Base-by-base conservation (phyloP, 2,113 vertebrate genomes). In the Alectura lathami region DNA sequence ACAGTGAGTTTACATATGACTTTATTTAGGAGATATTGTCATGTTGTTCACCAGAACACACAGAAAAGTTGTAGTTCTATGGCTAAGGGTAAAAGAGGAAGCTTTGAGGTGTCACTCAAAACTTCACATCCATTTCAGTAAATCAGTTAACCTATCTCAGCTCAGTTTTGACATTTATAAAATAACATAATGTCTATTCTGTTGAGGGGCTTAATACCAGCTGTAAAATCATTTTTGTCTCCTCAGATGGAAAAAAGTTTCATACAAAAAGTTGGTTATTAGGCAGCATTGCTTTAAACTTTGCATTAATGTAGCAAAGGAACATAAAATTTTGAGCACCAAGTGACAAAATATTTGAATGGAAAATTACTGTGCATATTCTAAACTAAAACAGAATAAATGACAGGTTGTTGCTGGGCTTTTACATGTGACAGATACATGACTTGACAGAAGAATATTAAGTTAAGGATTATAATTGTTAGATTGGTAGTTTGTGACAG, bases 61-160 rank as follows among this genome's bases (percentile, higher is more conserved):
- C 26, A 75, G 54, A 66, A 20, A 63, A 78, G 87, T 22, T 12
- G 17, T 29, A 40, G 16, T 76, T 80, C 32, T 84, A 11, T 22
- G 14, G 14, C 32, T 50, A 76, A 22, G 56, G 50, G 15, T 43
- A 30, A 15, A 74, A 82, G 6, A 14, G 38, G 27, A 15, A 87
- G 27, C 56, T 24, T 54, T 17, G 21, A 70, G 38, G 48, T 48
- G 38, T n/a, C 9, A 20, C 54, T 91, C 53, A 32, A 16, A 69
- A 42, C 53, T 68, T 50, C 5, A 1, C 2, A 15, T 13, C 43
- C 51, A 40, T 18, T 50, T 42, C 51, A 59, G 76, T 0, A 14
- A 59, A 17, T n/a, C 22, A 56, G 17, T 42, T 42, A 53, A 56
- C 38, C 38, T 27, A 73, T 40, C 38, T 56, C 59, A 38, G 69